phyloP scores from a whole-genome alignment of 2,888 invertebrate species.

The Idaea biselata region DNA sequence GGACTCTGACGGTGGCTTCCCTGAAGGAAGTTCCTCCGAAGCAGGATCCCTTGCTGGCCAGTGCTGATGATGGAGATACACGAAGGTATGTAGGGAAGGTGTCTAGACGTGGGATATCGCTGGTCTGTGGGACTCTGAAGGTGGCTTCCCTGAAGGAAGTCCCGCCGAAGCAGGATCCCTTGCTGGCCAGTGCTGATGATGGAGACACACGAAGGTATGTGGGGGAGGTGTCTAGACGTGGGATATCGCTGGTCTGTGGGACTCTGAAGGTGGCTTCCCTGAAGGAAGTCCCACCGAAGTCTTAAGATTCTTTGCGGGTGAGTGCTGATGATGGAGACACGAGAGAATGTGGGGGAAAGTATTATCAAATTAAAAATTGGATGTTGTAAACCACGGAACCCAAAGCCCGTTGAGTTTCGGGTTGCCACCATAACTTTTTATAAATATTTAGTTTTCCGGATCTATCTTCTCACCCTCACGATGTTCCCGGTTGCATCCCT shows the following conservation, averaged over 20 bases:
- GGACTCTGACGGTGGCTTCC: slow-evolving; percentile 89
- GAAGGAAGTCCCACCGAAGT: slow-evolving; percentile 86
- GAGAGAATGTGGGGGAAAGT: slow-evolving; percentile 67
- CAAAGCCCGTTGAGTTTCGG: no score
- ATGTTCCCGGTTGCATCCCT: no score
- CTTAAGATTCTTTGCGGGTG: slow-evolving; percentile 55
- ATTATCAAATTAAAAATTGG: no score
- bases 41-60: slow-evolving; percentile 57
- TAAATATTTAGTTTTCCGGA: no score
- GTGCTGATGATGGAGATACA: slow-evolving; percentile 30
- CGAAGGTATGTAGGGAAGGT: slow-evolving; percentile 79
- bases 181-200: slow-evolving; percentile 44
- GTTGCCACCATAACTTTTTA: no score
- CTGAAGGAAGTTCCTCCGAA: slow-evolving; percentile 89
- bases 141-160: slow-evolving; percentile 92
- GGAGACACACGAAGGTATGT: slow-evolving; percentile 17
- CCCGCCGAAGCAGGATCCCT: slow-evolving; percentile 73
- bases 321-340: slow-evolving; percentile 32
- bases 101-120: slow-evolving; percentile 95
- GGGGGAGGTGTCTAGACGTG: slow-evolving; percentile 94
- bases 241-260: slow-evolving; percentile 91
- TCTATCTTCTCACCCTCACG: no score
- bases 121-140: slow-evolving; percentile 90
- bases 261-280: slow-evolving; percentile 90
- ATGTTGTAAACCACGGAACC: no score